Evolutionary conservation across 2,888 invertebrate genomes (phyloP).

Genomic region (Acanthosepion esculentum): DNA sequence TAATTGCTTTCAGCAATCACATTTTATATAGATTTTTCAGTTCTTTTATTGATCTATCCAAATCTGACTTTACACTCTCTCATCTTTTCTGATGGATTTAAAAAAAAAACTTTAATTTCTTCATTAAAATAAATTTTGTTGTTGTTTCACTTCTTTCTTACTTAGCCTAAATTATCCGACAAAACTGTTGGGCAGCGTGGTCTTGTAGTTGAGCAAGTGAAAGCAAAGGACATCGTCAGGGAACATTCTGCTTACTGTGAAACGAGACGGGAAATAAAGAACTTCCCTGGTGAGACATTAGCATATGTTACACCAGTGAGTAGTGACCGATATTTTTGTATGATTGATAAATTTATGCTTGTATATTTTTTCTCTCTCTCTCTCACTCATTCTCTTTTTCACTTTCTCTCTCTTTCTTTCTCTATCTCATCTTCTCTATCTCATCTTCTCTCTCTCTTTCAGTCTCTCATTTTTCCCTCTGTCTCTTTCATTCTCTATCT

Average conservation of each 20-base stretch:
- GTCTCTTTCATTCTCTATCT: neutral
- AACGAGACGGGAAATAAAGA: constrained; percentile 79
- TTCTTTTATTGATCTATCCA: neutral
- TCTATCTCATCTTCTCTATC: neutral
- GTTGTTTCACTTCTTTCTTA: neutral
- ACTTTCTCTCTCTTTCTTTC: neutral
- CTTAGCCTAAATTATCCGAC: constrained; percentile 51
- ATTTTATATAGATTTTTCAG: too few species aligned
- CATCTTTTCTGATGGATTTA: neutral
- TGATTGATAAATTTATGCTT: neutral
- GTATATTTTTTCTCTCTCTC: neutral
- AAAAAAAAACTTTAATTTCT: too few species aligned
- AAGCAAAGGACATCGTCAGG: constrained; percentile 83
- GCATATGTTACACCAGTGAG: constrained; percentile 93
- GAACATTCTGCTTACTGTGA: constrained; percentile 86
- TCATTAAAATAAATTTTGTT: neutral
- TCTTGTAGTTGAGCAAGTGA: constrained; percentile 82
- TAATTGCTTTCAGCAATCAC: neutral
- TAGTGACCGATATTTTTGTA: constrained; percentile 53
- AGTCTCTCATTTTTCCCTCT: neutral
- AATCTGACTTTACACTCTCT: neutral
- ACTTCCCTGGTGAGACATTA: constrained; percentile 84
- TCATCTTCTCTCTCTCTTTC: neutral
- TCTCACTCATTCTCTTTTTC: neutral
- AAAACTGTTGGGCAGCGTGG: constrained; percentile 81